These are phyloP conservation scores for Mustela lutreola DNA, from an alignment of 2,113 vertebrate species.

Conservation along the genomic window DNA sequence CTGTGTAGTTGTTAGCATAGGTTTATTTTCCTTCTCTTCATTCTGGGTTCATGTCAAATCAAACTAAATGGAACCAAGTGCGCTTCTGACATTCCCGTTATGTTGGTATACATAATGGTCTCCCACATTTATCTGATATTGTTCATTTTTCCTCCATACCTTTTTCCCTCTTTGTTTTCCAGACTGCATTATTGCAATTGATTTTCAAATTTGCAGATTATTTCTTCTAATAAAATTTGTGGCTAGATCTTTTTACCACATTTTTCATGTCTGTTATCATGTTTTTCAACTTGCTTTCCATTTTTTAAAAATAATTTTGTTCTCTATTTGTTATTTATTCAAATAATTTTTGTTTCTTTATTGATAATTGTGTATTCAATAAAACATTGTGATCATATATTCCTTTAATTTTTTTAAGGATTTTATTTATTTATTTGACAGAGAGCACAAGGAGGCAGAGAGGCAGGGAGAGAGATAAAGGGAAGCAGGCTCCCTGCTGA, in stretches of 20 bases:
- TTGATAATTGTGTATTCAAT: neutral
- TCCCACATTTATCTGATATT: neutral
- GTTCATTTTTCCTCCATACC: neutral
- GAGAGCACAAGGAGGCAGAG: too few relatives aligned
- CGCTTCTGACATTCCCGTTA: neutral
- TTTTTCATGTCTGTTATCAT: neutral
- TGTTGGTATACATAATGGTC: neutral
- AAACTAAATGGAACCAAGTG: slow-evolving; percentile 32
- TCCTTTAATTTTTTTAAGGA: too few relatives aligned
- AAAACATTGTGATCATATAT: neutral
- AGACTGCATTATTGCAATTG: neutral
- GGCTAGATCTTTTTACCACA: neutral
- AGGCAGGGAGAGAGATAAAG: too few relatives aligned
- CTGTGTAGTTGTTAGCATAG: neutral
- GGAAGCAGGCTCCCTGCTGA: too few relatives aligned
- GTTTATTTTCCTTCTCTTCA: slow-evolving; percentile 1
- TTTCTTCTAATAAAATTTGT: neutral
- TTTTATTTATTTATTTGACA: too few relatives aligned
- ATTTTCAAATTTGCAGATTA: neutral
- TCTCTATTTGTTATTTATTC: neutral
- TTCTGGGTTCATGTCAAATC: neutral
- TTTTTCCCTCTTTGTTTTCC: neutral
- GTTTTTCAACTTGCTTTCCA: neutral
- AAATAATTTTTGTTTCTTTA: neutral
- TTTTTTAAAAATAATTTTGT: neutral